Conservation (phyloP, 2,113 vertebrate species). For the Hassar affinis region DNA sequence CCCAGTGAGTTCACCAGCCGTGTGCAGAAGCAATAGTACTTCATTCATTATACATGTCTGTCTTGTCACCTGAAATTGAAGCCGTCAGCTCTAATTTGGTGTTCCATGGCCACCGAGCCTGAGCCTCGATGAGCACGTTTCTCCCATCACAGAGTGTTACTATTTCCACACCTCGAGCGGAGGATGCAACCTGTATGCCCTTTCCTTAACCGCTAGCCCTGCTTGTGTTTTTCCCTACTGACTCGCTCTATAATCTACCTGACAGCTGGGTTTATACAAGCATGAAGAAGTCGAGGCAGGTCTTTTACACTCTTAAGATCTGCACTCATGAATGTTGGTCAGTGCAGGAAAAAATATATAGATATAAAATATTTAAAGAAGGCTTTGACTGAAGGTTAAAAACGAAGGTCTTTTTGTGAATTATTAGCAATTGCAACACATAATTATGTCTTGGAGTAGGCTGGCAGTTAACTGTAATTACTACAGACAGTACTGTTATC, state of each 20-base stretch:
- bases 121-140: constrained; percentile 19
- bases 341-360: background rate
- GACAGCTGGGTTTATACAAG: background rate
- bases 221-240: constrained; percentile 37
- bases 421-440: no score
- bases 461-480: no score
- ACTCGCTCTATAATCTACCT: constrained; percentile 49
- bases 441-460: no score
- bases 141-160: constrained; percentile 29
- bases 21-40: constrained; percentile 23
- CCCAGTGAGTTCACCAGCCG: background rate
- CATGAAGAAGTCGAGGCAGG: constrained; percentile 1
- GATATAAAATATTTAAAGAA: no score
- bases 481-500: no score
- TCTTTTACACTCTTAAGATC: background rate
- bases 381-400: background rate
- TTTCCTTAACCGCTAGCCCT: constrained; percentile 15
- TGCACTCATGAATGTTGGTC: background rate
- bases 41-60: constrained; percentile 54
- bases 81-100: constrained; percentile 46
- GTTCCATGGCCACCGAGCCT: constrained; percentile 20
- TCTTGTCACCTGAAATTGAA: constrained; percentile 52
- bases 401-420: no score
- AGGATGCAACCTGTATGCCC: constrained; percentile 25
- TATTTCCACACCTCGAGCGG: constrained; percentile 28